Percentiles rank a stretch among this genome's conserved stretches.
phyloP scores from a whole-genome alignment of 2,113 vertebrate species.

The Bombycilla garrulus region DNA sequence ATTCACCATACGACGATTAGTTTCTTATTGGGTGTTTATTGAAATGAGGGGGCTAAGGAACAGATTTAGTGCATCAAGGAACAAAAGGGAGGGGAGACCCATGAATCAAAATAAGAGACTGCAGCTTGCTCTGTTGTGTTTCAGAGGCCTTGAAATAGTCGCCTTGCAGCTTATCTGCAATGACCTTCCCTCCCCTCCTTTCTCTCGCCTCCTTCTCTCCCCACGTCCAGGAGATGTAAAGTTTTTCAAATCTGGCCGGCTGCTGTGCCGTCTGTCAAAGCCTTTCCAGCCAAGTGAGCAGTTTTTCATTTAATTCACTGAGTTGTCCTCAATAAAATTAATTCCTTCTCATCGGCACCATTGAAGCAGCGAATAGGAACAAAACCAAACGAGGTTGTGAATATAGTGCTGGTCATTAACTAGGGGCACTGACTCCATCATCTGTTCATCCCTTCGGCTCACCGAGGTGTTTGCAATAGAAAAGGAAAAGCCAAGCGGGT shows the following conservation, averaged over 20 bases:
- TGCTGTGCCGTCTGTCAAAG: constrained; percentile 81
- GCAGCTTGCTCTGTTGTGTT: constrained; percentile 65
- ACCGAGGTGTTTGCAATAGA: neutral
- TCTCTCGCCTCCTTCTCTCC: constrained; percentile 26
- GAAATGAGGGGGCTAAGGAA: constrained; percentile 66
- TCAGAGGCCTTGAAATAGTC: constrained; percentile 51
- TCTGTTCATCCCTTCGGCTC: constrained; percentile 50
- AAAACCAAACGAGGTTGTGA: constrained; percentile 81
- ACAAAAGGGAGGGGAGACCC: constrained; percentile 67
- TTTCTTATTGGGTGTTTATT: constrained; percentile 85
- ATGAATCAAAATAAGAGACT: constrained; percentile 72
- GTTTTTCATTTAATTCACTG: constrained; percentile 74
- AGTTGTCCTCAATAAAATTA: constrained; percentile 71
- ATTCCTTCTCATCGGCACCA: constrained; percentile 73
- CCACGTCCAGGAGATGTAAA: constrained; percentile 61
- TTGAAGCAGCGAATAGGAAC: constrained; percentile 65
- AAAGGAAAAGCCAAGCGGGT: neutral
- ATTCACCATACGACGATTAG: constrained; percentile 84
- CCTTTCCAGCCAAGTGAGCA: constrained; percentile 80
- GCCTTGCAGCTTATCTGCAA: constrained; percentile 51
- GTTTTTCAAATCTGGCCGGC: constrained; percentile 69
- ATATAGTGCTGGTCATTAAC: constrained; percentile 84
- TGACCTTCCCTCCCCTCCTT: constrained; percentile 40
- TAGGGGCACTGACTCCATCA: constrained; percentile 68
- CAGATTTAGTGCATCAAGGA: constrained; percentile 71